Evolutionary conservation across 2,113 vertebrate genomes (phyloP).

Genomic region (Vulpes lagopus): DNA sequence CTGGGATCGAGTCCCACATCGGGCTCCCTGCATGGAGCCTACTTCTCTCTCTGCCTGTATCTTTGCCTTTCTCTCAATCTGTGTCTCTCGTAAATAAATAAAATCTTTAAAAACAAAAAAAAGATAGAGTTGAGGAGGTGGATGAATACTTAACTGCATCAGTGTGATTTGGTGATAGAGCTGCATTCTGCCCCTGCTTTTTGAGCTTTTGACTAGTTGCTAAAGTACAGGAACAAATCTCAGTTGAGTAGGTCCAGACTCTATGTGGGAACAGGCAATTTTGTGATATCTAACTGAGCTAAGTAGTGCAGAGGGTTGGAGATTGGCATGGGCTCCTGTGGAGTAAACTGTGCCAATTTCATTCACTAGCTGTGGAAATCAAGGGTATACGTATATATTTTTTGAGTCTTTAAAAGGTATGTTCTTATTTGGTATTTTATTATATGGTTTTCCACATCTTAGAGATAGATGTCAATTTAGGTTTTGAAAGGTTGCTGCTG

Average conservation of each 20-base stretch:
- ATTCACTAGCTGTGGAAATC: slow-evolving; percentile 64
- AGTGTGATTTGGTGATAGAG: not conserved
- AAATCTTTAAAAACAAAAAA: too few relatives aligned
- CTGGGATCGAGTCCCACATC: too few relatives aligned
- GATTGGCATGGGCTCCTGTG: slow-evolving; percentile 27
- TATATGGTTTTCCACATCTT: slow-evolving; percentile 30
- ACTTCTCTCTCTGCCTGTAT: too few relatives aligned
- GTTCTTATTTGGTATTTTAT: slow-evolving; percentile 60
- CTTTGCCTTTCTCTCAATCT: too few relatives aligned
- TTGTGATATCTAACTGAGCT: slow-evolving; percentile 66
- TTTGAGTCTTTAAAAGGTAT: slow-evolving; percentile 41
- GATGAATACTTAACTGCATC: not conserved
- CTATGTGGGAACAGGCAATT: slow-evolving; percentile 67
- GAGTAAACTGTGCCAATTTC: slow-evolving; percentile 57
- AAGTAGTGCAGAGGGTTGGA: slow-evolving; percentile 21
- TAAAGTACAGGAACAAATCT: slow-evolving; percentile 51
- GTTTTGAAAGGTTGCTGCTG: slow-evolving; percentile 12
- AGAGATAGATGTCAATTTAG: slow-evolving; percentile 55
- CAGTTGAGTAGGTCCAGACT: slow-evolving; percentile 31
- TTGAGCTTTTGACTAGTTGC: slow-evolving; percentile 37
- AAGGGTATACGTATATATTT: not conserved
- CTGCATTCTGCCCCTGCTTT: not conserved
- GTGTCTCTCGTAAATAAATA: too few relatives aligned
- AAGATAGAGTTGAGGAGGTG: not conserved
- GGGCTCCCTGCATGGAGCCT: too few relatives aligned